These are phyloP conservation scores for Micromys minutus DNA, from an alignment of 2,113 vertebrate genomes.

Conservation along the genomic window DNA sequence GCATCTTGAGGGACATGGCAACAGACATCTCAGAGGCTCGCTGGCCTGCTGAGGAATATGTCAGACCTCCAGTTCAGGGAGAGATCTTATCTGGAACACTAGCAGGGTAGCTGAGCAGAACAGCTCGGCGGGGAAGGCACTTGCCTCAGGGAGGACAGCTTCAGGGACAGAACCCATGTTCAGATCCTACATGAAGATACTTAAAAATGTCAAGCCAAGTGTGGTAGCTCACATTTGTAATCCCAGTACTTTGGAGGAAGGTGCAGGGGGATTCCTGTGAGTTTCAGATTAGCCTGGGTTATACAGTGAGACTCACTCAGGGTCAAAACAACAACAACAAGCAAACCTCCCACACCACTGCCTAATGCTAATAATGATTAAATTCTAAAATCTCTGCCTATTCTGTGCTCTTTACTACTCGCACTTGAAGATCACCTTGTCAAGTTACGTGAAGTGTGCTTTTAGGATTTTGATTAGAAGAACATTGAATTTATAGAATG, in stretches of 20 bases:
- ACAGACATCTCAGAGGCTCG: neutral
- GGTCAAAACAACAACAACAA: neutral
- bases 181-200: neutral
- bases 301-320: neutral
- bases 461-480: slow-evolving; percentile 45
- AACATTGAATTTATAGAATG: slow-evolving; percentile 41
- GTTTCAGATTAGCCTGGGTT: neutral
- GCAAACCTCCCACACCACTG: neutral
- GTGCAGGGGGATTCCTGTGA: neutral
- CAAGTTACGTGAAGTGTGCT: slow-evolving; percentile 15
- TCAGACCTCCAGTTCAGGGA: neutral
- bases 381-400: neutral
- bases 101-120: neutral
- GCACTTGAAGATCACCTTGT: slow-evolving; percentile 57
- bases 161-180: neutral
- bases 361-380: neutral
- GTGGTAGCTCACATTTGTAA: neutral
- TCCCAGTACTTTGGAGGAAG: neutral
- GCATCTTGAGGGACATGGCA: neutral
- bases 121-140: neutral
- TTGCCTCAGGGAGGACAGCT: neutral
- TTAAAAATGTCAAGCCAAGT: neutral
- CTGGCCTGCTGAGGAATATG: neutral
- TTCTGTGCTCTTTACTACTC: neutral
- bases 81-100: neutral